Evolutionary conservation across 2,797 vertebrate genomes (phyloP).

Genomic region (Lepilemur ruficaudatus): DNA sequence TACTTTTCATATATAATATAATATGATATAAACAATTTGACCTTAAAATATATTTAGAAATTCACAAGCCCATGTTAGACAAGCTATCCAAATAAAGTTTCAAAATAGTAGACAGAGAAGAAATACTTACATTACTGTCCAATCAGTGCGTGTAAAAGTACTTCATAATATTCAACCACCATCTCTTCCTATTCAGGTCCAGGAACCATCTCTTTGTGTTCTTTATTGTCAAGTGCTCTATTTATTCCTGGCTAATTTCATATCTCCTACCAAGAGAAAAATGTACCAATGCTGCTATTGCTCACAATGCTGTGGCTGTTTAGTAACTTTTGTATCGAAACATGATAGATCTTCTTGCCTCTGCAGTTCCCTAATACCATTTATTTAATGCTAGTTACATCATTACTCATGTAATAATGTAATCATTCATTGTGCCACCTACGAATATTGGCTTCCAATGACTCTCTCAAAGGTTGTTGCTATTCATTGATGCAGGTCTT

Average conservation of each 20-base stretch:
- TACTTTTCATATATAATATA: not conserved
- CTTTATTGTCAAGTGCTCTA: conserved; percentile 12
- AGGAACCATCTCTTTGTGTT: not conserved
- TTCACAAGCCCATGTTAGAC: not conserved
- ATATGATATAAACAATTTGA: not conserved
- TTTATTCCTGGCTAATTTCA: conserved; percentile 21
- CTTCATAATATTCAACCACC: not conserved
- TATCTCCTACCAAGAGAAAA: conserved; percentile 38
- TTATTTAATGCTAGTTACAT: conserved; percentile 51
- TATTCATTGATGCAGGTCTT: not conserved
- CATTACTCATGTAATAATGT: conserved; percentile 60
- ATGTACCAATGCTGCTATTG: not conserved
- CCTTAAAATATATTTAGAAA: conserved; percentile 27
- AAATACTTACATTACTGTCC: not conserved
- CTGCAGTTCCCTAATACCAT: conserved; percentile 7
- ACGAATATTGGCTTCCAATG: conserved; percentile 37
- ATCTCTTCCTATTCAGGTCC: not conserved
- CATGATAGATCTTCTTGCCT: conserved; percentile 30
- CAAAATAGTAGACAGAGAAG: not conserved
- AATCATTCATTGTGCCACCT: conserved; percentile 17
- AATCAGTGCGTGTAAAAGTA: not conserved
- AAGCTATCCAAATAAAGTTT: not conserved
- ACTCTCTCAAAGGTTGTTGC: not conserved
- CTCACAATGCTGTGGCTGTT: not conserved
- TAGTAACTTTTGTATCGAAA: conserved; percentile 32